Evolutionary conservation across 2,113 vertebrate species (phyloP).

Genomic region (Brevimyrus niger): DNA sequence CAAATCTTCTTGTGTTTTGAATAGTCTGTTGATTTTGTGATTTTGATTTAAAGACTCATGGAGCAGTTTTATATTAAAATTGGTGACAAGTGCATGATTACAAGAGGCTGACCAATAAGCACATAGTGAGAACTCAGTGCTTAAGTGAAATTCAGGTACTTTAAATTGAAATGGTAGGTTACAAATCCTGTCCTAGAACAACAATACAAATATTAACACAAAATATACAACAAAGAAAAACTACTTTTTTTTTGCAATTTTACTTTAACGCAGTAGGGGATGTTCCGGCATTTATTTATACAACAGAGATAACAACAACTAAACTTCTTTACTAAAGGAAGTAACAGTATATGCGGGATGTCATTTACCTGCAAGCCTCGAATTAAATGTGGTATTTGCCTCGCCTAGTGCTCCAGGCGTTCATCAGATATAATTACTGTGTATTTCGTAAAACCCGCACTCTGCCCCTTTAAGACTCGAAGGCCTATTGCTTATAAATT

Average conservation of each 20-base stretch:
- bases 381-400: neutral
- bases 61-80: neutral
- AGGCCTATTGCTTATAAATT: neutral
- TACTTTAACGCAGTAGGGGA: neutral
- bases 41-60: neutral
- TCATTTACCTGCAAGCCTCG: too few relatives aligned
- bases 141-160: neutral
- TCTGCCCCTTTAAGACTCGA: neutral
- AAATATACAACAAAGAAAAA: neutral
- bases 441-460: neutral
- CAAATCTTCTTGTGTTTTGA: neutral
- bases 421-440: neutral
- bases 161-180: neutral
- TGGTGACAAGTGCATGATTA: neutral
- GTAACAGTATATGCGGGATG: neutral
- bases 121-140: neutral
- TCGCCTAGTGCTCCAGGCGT: neutral
- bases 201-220: neutral
- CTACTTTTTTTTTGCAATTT: too few relatives aligned
- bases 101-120: neutral
- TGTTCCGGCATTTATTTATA: neutral
- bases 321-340: neutral
- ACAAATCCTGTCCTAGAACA: neutral
- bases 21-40: too few relatives aligned
- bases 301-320: neutral